These are phyloP conservation scores for Muscicapa adusta DNA, from an alignment of 2,113 vertebrate species.

Conservation along the genomic window DNA sequence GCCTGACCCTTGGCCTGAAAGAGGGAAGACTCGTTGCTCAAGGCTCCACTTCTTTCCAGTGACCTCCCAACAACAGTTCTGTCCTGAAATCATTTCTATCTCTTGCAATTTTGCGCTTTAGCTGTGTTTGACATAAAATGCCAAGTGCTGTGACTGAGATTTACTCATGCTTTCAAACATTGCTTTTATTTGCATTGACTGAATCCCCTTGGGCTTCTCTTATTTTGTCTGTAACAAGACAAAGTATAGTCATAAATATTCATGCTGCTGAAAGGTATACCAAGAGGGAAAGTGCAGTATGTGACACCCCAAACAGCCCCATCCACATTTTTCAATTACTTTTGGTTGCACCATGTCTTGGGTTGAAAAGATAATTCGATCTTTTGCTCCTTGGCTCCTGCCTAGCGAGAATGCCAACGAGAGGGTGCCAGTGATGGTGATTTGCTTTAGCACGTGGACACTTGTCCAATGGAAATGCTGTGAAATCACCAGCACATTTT, in stretches of 20 bases:
- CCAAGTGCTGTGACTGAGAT: neutral
- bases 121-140: slow-evolving; percentile 37
- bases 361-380: neutral
- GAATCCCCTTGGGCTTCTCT: slow-evolving; percentile 20
- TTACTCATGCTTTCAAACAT: slow-evolving; percentile 47
- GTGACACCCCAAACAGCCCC: neutral
- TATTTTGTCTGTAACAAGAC: slow-evolving; percentile 35
- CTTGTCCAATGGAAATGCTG: neutral
- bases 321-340: neutral
- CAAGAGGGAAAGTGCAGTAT: neutral
- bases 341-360: neutral
- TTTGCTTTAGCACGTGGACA: slow-evolving; percentile 1
- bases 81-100: slow-evolving; percentile 9
- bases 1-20: neutral
- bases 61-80: neutral
- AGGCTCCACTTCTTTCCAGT: neutral
- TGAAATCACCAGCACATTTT: slow-evolving; percentile 41
- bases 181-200: slow-evolving; percentile 48
- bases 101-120: neutral
- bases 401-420: neutral
- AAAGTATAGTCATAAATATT: neutral
- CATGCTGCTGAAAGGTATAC: neutral
- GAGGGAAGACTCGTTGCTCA: neutral
- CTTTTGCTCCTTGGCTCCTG: slow-evolving; percentile 2
- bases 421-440: neutral